Evolutionary conservation across 2,888 invertebrate genomes (phyloP), one percentile per base, ranked within the genome.

Genomic region (Bimastos eiseni): DNA sequence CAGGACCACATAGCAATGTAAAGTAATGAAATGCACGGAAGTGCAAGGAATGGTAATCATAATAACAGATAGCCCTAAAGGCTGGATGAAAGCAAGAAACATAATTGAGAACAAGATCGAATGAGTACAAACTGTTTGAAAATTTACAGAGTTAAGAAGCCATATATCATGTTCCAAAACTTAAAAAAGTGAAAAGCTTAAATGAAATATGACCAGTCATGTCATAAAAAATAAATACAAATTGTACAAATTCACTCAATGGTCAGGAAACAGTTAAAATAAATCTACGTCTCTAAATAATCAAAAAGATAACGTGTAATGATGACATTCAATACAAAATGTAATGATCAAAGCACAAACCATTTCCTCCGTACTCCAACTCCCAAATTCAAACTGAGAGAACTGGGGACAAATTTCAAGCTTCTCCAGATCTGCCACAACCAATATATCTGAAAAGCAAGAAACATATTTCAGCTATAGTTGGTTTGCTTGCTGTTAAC

Each of bases 341-440:
- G 55, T 55, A 55, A 30, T 6, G 24, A 24, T 30, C 6, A 55
- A n/a, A 70, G 70, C 70, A 70, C n/a, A 70, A 30, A 90, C 90
- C 92, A 93, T 93, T 89, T 92, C 93, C 37, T 93, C 93, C 83
- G 92, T 91, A 91, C 94, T 96, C 96, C 96, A 97, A 91, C 96
- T 96, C 90, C 95, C 95, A 90, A 97, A 96, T 44, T 96, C 96
- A 93, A 97, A 97, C 0, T 96, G 96, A 17, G 96, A 94, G 93
- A 97, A 96, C 0, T 96, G 96, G 90, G 96, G 96, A 93, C 97
- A 97, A 49, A 97, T 96, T 83, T 93, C 91, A 83, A 93, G 91
- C 38, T 92, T 91, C 30, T 92, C 92, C 21, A 93, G 89, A 30
- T 92, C 92, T 15, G 89, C 70, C 30, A 92, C 36, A 24, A 30